A percentile compares a stretch with the other conserved stretches of the same genome.
These are phyloP conservation scores for Desmodus rotundus DNA, from an alignment of 2,113 vertebrate genomes.

Conservation along the genomic window DNA sequence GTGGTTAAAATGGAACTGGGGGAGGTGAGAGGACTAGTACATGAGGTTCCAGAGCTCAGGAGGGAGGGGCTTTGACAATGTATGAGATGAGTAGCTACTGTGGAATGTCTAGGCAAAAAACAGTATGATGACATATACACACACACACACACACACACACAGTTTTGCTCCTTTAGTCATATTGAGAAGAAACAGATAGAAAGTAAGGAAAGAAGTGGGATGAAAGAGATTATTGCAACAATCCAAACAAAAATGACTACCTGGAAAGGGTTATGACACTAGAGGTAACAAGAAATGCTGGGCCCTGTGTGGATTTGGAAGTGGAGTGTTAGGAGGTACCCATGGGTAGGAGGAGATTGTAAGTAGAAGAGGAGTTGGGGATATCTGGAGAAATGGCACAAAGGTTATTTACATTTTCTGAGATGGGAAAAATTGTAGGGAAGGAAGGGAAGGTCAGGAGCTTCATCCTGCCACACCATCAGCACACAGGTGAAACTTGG, in stretches of 20 bases:
- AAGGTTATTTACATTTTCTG: neutral
- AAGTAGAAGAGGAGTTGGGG: neutral
- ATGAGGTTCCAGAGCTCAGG: neutral
- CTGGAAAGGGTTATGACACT: neutral
- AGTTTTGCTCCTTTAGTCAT: neutral
- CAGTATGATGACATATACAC: neutral
- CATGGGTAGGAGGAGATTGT: too few species aligned
- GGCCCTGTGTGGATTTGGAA: neutral
- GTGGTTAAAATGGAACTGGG: neutral
- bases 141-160: neutral
- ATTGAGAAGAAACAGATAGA: neutral
- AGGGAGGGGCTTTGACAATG: neutral
- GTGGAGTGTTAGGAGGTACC: neutral
- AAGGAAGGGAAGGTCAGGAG: neutral
- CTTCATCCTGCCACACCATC: neutral
- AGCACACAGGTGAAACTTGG: neutral
- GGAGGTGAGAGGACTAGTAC: neutral
- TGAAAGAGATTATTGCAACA: neutral
- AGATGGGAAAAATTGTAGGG: neutral
- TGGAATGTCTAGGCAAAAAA: neutral
- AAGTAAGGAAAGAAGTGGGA: neutral
- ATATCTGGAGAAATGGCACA: neutral
- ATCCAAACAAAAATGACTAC: neutral
- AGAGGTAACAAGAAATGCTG: neutral
- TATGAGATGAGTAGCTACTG: neutral